Conservation (phyloP, 2,888 invertebrate genomes). For the Hydroisotoma schaefferi region DNA sequence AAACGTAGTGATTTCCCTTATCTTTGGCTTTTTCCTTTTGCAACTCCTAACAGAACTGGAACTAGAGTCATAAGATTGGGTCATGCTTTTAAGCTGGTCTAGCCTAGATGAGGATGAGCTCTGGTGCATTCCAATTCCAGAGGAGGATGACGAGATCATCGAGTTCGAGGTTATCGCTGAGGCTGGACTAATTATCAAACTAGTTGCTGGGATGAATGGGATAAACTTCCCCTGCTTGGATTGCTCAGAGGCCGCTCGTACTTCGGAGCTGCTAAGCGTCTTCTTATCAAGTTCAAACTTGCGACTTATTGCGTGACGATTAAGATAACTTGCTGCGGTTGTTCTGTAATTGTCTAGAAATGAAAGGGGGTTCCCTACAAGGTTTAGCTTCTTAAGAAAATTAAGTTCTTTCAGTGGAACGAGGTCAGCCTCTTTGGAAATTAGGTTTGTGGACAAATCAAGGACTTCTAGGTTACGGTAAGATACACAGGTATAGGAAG, state of each 20-base stretch:
- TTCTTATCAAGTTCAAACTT: constrained; percentile 45
- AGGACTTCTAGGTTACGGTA: constrained; percentile 41
- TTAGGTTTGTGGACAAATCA: constrained; percentile 46
- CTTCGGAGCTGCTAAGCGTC: constrained; percentile 41
- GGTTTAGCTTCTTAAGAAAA: constrained; percentile 35
- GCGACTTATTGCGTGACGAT: constrained; percentile 35
- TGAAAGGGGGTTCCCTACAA: constrained; percentile 44
- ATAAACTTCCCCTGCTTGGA: constrained; percentile 41
- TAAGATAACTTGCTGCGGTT: constrained; percentile 34
- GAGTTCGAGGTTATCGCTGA: neutral
- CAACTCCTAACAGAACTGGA: constrained; percentile 45
- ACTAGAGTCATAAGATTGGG: constrained; percentile 47
- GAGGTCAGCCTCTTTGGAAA: constrained; percentile 38
- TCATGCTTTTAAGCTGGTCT: constrained; percentile 40
- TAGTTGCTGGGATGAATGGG: constrained; percentile 25
- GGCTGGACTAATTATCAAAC: constrained; percentile 8
- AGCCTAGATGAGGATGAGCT: constrained; percentile 9
- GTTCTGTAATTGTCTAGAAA: constrained; percentile 41
- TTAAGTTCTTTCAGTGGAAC: constrained; percentile 34
- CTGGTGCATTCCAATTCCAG: neutral
- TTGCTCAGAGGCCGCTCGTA: constrained; percentile 36
- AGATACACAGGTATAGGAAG: constrained; percentile 20
- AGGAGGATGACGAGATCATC: constrained; percentile 14
- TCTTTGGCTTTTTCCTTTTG: constrained; percentile 46
- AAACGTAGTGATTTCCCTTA: constrained; percentile 40